Evolutionary conservation across 2,888 invertebrate species (phyloP).

Genomic region (Amiota communis): DNA sequence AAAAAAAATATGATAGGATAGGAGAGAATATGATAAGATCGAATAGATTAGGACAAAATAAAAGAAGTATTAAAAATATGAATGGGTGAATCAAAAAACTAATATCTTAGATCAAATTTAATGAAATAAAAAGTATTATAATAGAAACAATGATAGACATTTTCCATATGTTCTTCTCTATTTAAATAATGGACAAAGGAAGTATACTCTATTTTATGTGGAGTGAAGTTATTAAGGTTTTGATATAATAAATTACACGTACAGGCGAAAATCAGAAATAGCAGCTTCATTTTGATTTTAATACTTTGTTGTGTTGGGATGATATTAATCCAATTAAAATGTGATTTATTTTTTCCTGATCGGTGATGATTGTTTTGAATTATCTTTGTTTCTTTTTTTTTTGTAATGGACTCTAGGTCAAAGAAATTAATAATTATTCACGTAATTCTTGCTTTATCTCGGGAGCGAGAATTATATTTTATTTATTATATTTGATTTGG

Average conservation of each 20-base stretch:
- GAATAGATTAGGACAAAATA: no score
- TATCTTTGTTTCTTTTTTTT: neutral
- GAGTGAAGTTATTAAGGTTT: neutral
- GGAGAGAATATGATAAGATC: no score
- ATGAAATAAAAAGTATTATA: no score
- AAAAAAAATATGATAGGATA: no score
- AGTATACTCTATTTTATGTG: no score
- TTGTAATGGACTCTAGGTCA: conserved; percentile 16
- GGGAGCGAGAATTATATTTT: conserved; percentile 10
- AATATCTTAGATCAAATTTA: no score
- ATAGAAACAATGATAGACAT: no score
- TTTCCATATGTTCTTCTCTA: no score
- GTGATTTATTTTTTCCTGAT: neutral
- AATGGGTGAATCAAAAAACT: no score
- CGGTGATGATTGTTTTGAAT: neutral
- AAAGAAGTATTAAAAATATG: no score
- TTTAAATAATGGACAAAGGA: no score
- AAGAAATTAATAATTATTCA: conserved; percentile 1
- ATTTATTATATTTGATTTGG: conserved; percentile 31
- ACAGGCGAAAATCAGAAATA: conserved; percentile 65
- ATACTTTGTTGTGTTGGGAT: conserved; percentile 32
- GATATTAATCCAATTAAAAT: conserved; percentile 31
- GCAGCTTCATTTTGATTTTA: conserved; percentile 61
- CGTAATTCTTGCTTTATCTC: neutral
- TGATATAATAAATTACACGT: conserved; percentile 43